Evolutionary conservation across 92 coral and sea anemone genomes (phyloP).

Genomic region (Metridium senile): DNA sequence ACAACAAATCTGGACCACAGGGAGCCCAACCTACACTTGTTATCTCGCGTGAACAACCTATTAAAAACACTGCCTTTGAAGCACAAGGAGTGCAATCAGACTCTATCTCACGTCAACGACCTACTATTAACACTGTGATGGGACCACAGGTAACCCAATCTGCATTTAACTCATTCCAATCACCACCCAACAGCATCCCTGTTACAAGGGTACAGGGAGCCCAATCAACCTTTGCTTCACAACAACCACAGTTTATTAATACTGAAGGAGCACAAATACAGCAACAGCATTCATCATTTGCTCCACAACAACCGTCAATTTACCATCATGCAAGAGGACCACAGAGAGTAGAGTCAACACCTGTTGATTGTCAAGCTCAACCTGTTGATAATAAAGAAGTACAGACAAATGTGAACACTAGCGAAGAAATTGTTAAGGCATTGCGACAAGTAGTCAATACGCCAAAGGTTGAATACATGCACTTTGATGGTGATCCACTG

Average conservation of each 20-base stretch:
- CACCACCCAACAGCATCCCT: neutral
- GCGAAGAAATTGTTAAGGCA: slow-evolving; percentile 10
- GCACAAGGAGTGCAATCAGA: slow-evolving; percentile 18
- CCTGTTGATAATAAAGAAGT: slow-evolving; percentile 6
- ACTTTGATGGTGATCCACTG: slow-evolving; percentile 69
- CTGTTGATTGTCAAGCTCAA: neutral
- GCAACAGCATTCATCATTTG: neutral
- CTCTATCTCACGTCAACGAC: neutral
- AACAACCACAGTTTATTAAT: too few relatives aligned
- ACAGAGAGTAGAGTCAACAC: slow-evolving; percentile 14
- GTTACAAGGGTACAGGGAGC: slow-evolving; percentile 11
- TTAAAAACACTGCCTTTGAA: neutral
- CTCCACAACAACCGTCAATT: neutral
- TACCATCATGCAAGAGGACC: neutral
- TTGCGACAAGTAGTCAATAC: slow-evolving; percentile 51
- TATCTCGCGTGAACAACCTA: neutral
- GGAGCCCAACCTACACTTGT: slow-evolving; percentile 7
- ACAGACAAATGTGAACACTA: neutral
- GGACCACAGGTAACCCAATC: slow-evolving; percentile 21
- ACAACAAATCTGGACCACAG: neutral
- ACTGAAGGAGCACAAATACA: too few relatives aligned
- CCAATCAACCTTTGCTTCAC: neutral
- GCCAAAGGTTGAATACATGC: slow-evolving; percentile 58
- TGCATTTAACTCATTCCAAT: too few relatives aligned
- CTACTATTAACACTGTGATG: neutral